Conservation (phyloP, 2,888 invertebrate species). For the Trissoscelio sp. region DNA sequence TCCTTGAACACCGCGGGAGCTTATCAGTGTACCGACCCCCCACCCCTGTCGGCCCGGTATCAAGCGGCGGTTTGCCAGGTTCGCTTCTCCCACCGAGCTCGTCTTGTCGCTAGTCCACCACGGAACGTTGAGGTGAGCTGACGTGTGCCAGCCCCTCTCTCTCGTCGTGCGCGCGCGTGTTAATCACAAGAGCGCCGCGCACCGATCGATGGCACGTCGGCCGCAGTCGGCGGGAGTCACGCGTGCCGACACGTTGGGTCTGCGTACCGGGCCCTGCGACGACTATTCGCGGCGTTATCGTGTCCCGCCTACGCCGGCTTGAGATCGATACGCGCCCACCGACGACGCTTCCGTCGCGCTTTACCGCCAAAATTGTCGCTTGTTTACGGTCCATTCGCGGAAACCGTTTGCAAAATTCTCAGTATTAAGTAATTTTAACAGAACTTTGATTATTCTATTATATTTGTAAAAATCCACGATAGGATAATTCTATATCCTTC, state of each 20-base stretch:
- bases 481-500: no score
- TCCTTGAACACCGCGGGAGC: no score
- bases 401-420: background rate
- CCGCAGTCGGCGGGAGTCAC: slow-evolving; percentile 51
- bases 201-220: slow-evolving; percentile 65
- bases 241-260: slow-evolving; percentile 54
- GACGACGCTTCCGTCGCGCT: slow-evolving; percentile 33
- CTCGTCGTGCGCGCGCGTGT: slow-evolving; percentile 29
- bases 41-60: slow-evolving; percentile 17
- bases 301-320: slow-evolving; percentile 69
- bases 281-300: slow-evolving; percentile 35
- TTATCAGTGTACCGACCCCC: slow-evolving; percentile 23
- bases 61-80: background rate
- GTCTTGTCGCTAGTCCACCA: slow-evolving; percentile 1
- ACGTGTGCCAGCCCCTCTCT: background rate
- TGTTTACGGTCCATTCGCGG: slow-evolving; percentile 17
- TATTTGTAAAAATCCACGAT: no score
- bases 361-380: slow-evolving; percentile 16
- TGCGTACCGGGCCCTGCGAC: slow-evolving; percentile 38
- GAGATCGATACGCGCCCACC: slow-evolving; percentile 70
- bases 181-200: slow-evolving; percentile 36
- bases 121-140: slow-evolving; percentile 3
- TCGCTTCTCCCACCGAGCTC: background rate
- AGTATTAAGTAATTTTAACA: slow-evolving; percentile 8
- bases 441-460: no score